Percentiles rank a stretch among this genome's conserved stretches.
Evolutionary conservation across 2,113 vertebrate species (phyloP).

Genomic region (Gymnobelideus leadbeateri): DNA sequence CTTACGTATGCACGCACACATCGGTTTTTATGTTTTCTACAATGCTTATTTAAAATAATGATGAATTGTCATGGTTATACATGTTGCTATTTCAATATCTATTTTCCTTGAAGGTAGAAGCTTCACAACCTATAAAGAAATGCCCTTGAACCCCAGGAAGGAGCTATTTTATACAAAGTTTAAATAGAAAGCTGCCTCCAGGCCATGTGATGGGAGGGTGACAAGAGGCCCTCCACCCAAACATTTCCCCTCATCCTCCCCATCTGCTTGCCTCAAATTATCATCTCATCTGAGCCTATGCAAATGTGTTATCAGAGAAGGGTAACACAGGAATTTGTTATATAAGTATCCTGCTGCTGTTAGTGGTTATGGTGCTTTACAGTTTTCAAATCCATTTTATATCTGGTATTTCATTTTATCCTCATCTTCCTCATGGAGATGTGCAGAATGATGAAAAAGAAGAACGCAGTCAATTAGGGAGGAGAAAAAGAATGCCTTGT

Average conservation of each 20-base stretch:
- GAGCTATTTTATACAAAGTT: not conserved
- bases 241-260: not conserved
- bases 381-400: not conserved
- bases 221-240: not conserved
- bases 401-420: not conserved
- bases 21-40: no score
- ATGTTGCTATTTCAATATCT: not conserved
- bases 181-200: not conserved
- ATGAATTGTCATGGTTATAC: not conserved
- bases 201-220: not conserved
- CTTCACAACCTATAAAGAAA: not conserved
- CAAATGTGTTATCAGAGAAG: not conserved
- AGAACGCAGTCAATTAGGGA: not conserved
- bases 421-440: not conserved
- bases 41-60: not conserved
- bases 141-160: not conserved
- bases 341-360: not conserved
- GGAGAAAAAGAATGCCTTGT: not conserved
- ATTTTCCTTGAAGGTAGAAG: constrained; percentile 17
- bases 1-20: constrained; percentile 75
- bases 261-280: not conserved
- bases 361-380: no score
- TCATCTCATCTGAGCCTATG: not conserved
- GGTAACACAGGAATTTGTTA: not conserved
- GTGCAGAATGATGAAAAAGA: not conserved